A percentile compares a stretch with the other conserved stretches of the same genome.
Evolutionary conservation across 2,888 invertebrate genomes (phyloP).

Genomic region (Thumatha senex): DNA sequence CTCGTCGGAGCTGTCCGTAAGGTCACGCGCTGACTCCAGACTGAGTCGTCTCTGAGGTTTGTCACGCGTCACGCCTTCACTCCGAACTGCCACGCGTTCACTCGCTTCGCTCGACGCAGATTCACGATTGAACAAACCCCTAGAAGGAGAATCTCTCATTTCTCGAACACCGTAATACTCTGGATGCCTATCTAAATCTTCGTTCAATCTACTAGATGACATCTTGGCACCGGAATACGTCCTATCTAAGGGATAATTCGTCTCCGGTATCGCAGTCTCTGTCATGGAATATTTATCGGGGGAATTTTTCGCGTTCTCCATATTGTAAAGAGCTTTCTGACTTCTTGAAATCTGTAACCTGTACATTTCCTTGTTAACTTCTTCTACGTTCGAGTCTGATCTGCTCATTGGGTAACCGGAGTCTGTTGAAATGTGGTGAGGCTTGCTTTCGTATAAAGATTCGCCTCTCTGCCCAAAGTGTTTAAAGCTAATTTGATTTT

Average conservation of each 20-base stretch:
- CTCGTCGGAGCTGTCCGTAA: constrained; percentile 89
- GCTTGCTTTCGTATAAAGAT: constrained; percentile 73
- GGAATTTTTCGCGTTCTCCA: constrained; percentile 72
- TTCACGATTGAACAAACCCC: constrained; percentile 59
- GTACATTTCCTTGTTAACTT: constrained; percentile 81
- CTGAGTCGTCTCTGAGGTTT: constrained; percentile 86
- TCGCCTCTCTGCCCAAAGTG: constrained; percentile 79
- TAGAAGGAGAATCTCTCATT: constrained; percentile 66
- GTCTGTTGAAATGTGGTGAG: constrained; percentile 75
- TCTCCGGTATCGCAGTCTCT: constrained; percentile 68
- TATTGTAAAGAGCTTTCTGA: constrained; percentile 76
- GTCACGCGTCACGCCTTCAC: constrained; percentile 52
- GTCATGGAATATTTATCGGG: constrained; percentile 68
- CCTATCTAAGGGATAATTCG: constrained; percentile 76
- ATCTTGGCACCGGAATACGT: constrained; percentile 75
- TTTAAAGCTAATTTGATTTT: constrained; percentile 73
- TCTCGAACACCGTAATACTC: constrained; percentile 66
- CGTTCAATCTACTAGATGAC: constrained; percentile 73
- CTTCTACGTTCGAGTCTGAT: constrained; percentile 79
- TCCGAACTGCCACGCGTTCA: constrained; percentile 64
- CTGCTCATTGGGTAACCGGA: constrained; percentile 76
- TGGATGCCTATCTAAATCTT: constrained; percentile 72
- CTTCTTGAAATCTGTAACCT: constrained; percentile 77
- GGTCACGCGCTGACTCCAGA: constrained; percentile 87
- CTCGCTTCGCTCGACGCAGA: constrained; percentile 70